phyloP scores from a whole-genome alignment of 2,113 vertebrate genomes.

The Neogobius melanostomus region DNA sequence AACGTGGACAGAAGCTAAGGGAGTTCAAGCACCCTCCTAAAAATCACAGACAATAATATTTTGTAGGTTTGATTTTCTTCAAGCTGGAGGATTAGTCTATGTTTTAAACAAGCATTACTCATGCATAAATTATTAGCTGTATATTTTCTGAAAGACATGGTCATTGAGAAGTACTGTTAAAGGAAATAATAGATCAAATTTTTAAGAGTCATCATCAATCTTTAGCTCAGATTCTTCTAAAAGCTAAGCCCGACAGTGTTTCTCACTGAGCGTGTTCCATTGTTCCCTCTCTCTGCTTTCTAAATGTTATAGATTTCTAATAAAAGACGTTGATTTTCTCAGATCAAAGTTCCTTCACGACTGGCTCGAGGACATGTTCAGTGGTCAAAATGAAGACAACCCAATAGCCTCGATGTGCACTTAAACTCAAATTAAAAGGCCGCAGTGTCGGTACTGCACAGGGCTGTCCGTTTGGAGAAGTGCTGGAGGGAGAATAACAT shows the following conservation, averaged over 20 bases:
- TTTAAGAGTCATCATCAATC: no score
- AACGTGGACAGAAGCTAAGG: constrained; percentile 30
- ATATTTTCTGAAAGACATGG: no score
- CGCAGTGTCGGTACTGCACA: not conserved
- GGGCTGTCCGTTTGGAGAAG: not conserved
- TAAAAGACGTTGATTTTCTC: constrained; percentile 40
- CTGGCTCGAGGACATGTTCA: not conserved
- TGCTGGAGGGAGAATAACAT: constrained; percentile 2
- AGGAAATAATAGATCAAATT: no score
- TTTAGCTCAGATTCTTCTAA: no score
- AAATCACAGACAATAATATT: constrained; percentile 1
- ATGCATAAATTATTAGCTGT: not conserved
- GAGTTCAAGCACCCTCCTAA: constrained; percentile 46
- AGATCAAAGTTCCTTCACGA: constrained; percentile 30
- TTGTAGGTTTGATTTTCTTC: no score
- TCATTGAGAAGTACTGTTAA: no score
- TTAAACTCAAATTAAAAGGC: constrained; percentile 9
- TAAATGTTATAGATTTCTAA: constrained; percentile 36
- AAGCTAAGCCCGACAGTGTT: no score
- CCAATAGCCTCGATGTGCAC: not conserved
- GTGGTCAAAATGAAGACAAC: constrained; percentile 11
- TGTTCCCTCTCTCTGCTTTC: constrained; percentile 36
- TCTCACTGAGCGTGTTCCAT: constrained; percentile 17
- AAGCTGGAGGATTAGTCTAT: no score
- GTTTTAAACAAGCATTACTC: no score